Evolutionary conservation across 2,888 invertebrate genomes (phyloP).

Genomic region (Panorpa germanica): DNA sequence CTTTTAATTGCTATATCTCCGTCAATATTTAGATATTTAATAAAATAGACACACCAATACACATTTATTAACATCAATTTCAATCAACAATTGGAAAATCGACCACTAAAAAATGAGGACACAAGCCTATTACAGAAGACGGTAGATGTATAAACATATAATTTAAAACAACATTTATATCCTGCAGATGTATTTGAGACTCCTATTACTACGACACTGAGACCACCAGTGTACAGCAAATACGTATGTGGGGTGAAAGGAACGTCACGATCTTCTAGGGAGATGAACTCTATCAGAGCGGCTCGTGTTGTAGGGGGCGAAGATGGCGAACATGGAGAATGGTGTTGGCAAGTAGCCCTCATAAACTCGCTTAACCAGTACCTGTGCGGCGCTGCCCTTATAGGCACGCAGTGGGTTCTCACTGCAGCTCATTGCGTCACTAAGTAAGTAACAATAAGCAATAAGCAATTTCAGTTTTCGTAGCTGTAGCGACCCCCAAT

Average conservation of each 20-base stretch:
- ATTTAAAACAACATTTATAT: too few relatives aligned
- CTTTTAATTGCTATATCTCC: too few relatives aligned
- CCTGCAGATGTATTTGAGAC: too few relatives aligned
- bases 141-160: too few relatives aligned
- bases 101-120: too few relatives aligned
- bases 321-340: conserved; percentile 80
- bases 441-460: conserved; percentile 40
- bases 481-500: background rate
- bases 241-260: conserved; percentile 90
- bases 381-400: conserved; percentile 80
- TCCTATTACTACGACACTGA: conserved; percentile 36
- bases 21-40: too few relatives aligned
- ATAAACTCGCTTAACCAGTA: conserved; percentile 89
- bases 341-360: conserved; percentile 90
- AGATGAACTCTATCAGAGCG: conserved; percentile 8
- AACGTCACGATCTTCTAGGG: conserved; percentile 32
- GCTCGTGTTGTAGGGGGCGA: conserved; percentile 72
- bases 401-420: conserved; percentile 86
- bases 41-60: too few relatives aligned
- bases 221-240: conserved; percentile 63
- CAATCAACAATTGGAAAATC: too few relatives aligned
- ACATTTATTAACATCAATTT: too few relatives aligned
- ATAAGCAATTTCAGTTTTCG: too few relatives aligned
- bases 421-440: conserved; percentile 90
- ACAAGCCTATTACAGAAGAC: too few relatives aligned